These are phyloP conservation scores for Myotis daubentonii DNA, from an alignment of 2,797 vertebrate genomes.

Conservation along the genomic window DNA sequence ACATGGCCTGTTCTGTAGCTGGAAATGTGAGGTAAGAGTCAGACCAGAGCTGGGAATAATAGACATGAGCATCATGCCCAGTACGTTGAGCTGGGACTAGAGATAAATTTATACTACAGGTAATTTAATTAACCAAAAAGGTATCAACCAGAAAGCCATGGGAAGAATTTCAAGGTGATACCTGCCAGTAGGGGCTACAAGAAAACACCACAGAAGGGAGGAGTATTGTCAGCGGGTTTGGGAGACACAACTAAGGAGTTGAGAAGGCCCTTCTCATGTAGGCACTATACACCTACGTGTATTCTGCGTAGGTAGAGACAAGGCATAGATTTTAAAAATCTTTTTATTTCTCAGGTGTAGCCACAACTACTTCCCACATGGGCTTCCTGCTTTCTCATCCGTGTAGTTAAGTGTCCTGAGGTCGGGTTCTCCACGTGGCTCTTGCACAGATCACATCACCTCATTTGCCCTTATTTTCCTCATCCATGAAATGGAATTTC, in stretches of 20 bases:
- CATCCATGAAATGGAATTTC: not conserved
- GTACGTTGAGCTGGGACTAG: not conserved
- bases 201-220: not conserved
- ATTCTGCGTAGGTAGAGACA: not conserved
- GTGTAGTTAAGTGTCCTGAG: not conserved
- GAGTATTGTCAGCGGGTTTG: not conserved
- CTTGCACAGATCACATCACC: not conserved
- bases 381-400: not conserved
- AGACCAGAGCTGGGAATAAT: not conserved
- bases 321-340: not conserved
- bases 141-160: not conserved
- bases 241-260: not conserved
- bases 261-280: not conserved
- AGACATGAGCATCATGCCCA: not conserved
- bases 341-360: not conserved
- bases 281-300: accelerated
- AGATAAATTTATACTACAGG: not conserved
- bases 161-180: not conserved
- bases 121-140: not conserved
- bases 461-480: not conserved
- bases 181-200: not conserved
- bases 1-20: not conserved
- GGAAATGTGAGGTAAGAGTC: not conserved
- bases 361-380: not conserved
- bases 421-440: not conserved